A percentile compares a stretch with the other conserved stretches of the same genome.
These are phyloP conservation scores for Agapornis canus DNA, from an alignment of 2,797 vertebrate species.

Conservation along the genomic window DNA sequence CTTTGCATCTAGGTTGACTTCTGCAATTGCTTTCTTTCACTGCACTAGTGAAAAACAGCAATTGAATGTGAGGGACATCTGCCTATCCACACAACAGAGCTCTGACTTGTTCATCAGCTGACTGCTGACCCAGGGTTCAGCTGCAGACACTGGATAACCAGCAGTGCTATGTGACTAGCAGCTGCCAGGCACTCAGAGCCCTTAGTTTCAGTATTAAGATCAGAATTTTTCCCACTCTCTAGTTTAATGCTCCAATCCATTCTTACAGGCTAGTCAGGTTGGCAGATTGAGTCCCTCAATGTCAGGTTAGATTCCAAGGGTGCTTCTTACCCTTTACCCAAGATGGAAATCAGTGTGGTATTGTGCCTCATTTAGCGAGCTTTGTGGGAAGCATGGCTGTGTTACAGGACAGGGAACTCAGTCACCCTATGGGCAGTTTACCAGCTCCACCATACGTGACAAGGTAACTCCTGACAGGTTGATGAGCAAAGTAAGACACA, in stretches of 20 bases:
- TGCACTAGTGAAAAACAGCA: neutral
- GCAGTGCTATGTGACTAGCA: neutral
- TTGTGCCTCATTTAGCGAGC: neutral
- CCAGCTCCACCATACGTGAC: neutral
- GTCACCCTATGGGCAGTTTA: neutral
- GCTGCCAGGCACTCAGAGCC: neutral
- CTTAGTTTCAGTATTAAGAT: neutral
- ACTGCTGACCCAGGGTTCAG: neutral
- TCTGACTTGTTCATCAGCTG: neutral
- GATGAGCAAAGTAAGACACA: neutral
- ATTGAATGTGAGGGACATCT: neutral
- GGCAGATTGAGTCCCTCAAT: neutral
- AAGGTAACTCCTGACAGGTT: neutral
- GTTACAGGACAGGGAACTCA: neutral
- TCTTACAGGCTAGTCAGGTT: neutral
- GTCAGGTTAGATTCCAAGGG: neutral
- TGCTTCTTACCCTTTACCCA: neutral
- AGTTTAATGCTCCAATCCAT: neutral
- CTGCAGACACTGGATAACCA: neutral
- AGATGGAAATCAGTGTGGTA: neutral
- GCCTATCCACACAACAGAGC: neutral
- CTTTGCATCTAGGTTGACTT: neutral
- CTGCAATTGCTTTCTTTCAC: neutral
- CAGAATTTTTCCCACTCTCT: neutral
- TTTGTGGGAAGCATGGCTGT: neutral